Evolutionary conservation across 1,140 invertebrate species (phyloP), one percentile per base, ranked within the genome.

Genomic region (Aphelenchoides fujianensis): DNA sequence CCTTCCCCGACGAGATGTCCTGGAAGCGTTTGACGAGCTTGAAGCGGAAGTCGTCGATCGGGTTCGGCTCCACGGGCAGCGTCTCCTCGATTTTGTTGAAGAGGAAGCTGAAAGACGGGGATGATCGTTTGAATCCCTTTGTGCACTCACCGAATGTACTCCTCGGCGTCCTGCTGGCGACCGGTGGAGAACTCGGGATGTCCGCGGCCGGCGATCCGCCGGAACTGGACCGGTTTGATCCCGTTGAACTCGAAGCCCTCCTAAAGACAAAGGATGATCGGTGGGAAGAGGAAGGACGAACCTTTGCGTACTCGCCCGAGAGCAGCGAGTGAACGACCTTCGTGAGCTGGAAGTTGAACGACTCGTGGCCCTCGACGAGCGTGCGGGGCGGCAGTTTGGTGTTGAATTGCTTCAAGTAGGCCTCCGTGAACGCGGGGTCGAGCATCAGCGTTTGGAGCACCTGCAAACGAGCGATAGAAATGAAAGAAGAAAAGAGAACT

Each of bases 141-240:
- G 30, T 68, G 72, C 52, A 69, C 32, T 41, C 52, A 82, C 57
- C 96, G 87, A 76, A 96, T 91, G 85, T 93, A 98, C 86, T 98
- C 95, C 84, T 96, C 93, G 28, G 94, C 95, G 87, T 99, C 97
- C 87, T 99, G 96, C 85, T 99, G 97, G 71, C 91, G 88, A 84
- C 94, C 96, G 30, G 93, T 94, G 31, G 91, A 91, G 86, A 99
- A 99, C 82, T 95, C 94, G 0, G 90, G 87, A 87, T 99, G 94
- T 32, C 91, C 92, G 81, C 89, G 90, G 23, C 95, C 94, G 37
- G 97, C 89, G 34, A 98, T 86, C 57, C 89, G 89, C 84, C 96
- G 94, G 84, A 98, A 97, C 91, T 95, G 95, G 64, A 89, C 87
- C 1, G 95, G 94, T 19, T 90, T 89, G 71, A 98, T 92, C 66